Evolutionary conservation across 2,113 vertebrate species (phyloP).

Genomic region (Pollimyrus isidori): DNA sequence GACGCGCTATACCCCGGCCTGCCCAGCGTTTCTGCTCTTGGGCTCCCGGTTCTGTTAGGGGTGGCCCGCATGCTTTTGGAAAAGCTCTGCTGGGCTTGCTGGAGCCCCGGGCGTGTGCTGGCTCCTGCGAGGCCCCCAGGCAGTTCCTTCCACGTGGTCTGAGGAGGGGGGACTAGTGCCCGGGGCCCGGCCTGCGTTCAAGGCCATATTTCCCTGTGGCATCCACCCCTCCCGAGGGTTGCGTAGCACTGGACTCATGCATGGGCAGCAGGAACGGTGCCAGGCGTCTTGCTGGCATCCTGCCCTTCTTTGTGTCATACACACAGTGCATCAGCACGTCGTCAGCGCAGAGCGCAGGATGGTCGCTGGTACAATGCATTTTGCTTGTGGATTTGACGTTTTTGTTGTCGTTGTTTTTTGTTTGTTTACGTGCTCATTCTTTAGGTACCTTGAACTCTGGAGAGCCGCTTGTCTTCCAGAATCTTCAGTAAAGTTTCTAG

Average conservation of each 20-base stretch:
- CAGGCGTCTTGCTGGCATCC: background rate
- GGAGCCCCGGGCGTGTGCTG: background rate
- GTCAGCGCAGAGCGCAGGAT: background rate
- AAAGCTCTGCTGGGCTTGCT: background rate
- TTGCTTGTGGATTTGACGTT: background rate
- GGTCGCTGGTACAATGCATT: background rate
- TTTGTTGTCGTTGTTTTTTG: too few relatives aligned
- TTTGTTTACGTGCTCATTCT: background rate
- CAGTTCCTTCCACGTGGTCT: background rate
- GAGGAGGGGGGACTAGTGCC: background rate
- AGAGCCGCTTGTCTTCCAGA: background rate
- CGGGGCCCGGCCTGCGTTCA: background rate
- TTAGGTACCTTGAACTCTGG: background rate
- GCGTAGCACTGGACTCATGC: background rate
- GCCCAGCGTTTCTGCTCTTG: background rate
- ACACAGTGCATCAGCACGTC: background rate
- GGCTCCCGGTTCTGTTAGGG: background rate
- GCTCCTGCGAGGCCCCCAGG: background rate
- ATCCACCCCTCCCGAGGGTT: background rate
- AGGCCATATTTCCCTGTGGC: background rate
- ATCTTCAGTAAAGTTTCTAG: background rate
- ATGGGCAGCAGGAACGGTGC: background rate
- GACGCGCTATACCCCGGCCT: background rate
- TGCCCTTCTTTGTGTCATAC: background rate
- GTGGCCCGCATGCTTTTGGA: background rate